These are phyloP conservation scores for Chrosomus eos DNA, from an alignment of 2,797 vertebrate genomes.

Conservation along the genomic window DNA sequence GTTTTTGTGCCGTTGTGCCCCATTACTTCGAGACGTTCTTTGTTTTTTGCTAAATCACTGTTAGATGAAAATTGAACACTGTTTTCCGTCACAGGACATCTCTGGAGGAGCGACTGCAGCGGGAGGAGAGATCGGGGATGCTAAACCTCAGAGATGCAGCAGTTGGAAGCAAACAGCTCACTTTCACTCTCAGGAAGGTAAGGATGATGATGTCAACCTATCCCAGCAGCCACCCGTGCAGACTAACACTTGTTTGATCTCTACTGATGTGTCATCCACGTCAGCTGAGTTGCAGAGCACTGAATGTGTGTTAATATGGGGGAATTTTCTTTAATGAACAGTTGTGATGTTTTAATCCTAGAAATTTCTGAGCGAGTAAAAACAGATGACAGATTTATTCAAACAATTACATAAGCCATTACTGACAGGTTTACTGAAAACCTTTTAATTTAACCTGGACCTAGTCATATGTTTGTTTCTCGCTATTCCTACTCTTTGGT, in stretches of 20 bases:
- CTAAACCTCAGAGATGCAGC: constrained; percentile 81
- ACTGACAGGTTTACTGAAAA: background rate
- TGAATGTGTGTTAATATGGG: background rate
- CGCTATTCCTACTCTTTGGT: background rate
- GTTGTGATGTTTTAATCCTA: background rate
- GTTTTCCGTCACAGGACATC: constrained; percentile 80
- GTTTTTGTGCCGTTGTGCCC: background rate
- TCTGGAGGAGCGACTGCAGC: constrained; percentile 90
- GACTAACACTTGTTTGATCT: background rate
- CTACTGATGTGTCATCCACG: background rate
- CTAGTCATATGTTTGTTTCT: background rate
- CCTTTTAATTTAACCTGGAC: background rate
- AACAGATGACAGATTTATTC: background rate
- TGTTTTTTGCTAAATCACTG: background rate
- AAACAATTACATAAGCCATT: background rate
- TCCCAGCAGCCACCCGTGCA: background rate
- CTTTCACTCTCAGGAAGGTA: constrained; percentile 94
- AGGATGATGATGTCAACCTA: constrained; percentile 19
- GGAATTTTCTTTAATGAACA: background rate
- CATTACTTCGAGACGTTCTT: background rate
- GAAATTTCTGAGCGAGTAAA: background rate
- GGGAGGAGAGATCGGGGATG: constrained; percentile 84
- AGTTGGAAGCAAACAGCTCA: constrained; percentile 92
- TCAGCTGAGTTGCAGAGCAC: background rate
- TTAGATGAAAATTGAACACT: background rate